Evolutionary conservation across 2,797 vertebrate species (phyloP).

Genomic region (Malacoraja senta): DNA sequence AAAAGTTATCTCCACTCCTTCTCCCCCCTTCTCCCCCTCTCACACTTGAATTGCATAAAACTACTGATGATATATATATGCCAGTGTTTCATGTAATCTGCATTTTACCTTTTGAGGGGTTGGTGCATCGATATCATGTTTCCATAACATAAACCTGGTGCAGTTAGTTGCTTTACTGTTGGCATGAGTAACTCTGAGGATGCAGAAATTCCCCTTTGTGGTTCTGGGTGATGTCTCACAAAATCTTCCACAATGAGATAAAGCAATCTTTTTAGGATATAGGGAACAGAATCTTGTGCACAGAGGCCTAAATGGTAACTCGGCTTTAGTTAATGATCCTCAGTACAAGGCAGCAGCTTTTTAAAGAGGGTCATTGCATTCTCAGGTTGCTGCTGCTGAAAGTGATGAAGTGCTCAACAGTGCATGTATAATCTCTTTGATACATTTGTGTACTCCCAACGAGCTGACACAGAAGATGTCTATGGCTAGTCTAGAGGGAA

Average conservation of each 20-base stretch:
- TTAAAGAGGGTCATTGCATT: not conserved
- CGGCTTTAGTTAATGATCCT: not conserved
- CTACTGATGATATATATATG: not conserved
- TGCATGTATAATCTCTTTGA: slow-evolving; percentile 5
- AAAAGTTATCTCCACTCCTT: too few species aligned
- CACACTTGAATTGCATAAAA: not conserved
- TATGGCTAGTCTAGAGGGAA: not conserved
- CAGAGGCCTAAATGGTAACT: not conserved
- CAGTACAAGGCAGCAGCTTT: not conserved
- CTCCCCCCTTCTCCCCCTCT: not conserved
- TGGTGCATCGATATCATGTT: too few species aligned
- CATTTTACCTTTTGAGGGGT: not conserved
- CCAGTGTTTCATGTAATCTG: not conserved
- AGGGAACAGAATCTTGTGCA: not conserved
- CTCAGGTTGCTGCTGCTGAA: not conserved
- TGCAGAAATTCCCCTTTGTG: not conserved
- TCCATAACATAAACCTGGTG: not conserved
- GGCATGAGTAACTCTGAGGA: not conserved
- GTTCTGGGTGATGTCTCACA: not conserved
- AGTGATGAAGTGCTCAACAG: not conserved
- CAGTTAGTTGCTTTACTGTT: not conserved
- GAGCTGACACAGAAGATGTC: not conserved
- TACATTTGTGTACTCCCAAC: not conserved
- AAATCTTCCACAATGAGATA: not conserved
- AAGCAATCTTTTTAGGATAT: not conserved